Conservation (phyloP, 64 coral and sea anemone species). For the Exaiptasia diaphana region DNA sequence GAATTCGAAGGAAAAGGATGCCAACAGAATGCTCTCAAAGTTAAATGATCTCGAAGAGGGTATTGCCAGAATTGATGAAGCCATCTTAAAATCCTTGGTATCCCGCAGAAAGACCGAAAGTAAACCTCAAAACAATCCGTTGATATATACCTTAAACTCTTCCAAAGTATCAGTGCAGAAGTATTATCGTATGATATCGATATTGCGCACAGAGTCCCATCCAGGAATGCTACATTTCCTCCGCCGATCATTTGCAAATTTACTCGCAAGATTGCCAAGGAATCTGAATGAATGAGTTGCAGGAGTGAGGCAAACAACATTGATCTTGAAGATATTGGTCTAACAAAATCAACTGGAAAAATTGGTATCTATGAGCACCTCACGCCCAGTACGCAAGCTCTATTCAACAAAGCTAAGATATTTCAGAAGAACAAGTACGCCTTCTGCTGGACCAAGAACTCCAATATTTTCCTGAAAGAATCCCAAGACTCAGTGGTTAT, state of each 20-base stretch:
- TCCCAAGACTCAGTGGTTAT: background rate
- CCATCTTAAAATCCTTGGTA: background rate
- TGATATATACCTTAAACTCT: background rate
- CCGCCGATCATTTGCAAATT: slow-evolving; percentile 35
- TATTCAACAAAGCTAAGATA: background rate
- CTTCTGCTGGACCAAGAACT: background rate
- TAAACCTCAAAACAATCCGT: background rate
- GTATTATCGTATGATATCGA: background rate
- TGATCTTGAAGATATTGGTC: background rate
- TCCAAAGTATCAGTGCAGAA: slow-evolving; percentile 11
- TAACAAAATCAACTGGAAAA: background rate
- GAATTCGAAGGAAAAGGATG: too few species aligned
- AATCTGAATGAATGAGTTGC: background rate
- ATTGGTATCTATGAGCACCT: background rate
- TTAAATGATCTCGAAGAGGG: background rate
- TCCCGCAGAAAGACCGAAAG: background rate
- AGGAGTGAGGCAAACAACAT: background rate
- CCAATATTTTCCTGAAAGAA: background rate
- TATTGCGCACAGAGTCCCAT: background rate
- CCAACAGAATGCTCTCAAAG: too few species aligned
- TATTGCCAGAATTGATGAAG: background rate
- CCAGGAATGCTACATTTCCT: background rate
- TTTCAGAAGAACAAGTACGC: background rate
- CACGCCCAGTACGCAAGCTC: background rate
- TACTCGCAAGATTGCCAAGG: slow-evolving; percentile 9